phyloP scores from a whole-genome alignment of 2,113 vertebrate genomes.

The Paraplagusia blochii region DNA sequence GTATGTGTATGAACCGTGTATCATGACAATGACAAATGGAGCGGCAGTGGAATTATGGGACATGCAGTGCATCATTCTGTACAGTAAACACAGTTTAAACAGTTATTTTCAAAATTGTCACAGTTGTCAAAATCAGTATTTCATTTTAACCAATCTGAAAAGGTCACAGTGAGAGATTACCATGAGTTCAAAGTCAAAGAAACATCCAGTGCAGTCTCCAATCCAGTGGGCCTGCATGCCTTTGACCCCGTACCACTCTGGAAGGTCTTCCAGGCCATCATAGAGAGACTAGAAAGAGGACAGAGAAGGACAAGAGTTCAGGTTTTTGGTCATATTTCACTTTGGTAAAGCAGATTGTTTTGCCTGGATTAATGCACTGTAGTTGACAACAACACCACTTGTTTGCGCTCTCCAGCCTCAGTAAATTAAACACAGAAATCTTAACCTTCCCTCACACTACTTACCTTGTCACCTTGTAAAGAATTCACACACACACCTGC shows the following conservation, averaged over 20 bases:
- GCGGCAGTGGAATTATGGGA: too few species aligned
- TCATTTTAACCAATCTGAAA: too few species aligned
- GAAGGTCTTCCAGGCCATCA: constrained; percentile 86
- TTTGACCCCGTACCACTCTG: constrained; percentile 96
- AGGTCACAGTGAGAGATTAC: constrained; percentile 66
- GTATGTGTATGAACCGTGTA: too few species aligned
- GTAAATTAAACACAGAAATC: constrained; percentile 56
- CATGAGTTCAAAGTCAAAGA: constrained; percentile 89
- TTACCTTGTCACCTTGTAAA: constrained; percentile 35
- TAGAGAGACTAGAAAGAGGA: constrained; percentile 81
- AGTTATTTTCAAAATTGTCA: too few species aligned
- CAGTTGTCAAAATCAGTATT: too few species aligned
- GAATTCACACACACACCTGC: background rate
- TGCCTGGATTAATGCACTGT: constrained; percentile 20
- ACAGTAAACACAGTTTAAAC: too few species aligned
- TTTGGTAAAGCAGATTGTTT: constrained; percentile 7
- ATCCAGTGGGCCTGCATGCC: constrained; percentile 99
- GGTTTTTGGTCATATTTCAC: constrained; percentile 27
- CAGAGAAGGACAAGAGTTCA: constrained; percentile 5
- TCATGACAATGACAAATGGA: too few species aligned
- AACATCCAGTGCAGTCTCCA: constrained; percentile 90
- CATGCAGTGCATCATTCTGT: too few species aligned
- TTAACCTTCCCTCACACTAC: constrained; percentile 40
- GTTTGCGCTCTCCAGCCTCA: constrained; percentile 28
- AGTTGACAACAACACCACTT: constrained; percentile 27